These are phyloP conservation scores for Drosophila novamexicana DNA, from an alignment of 1,140 invertebrate genomes.

Conservation along the genomic window DNA sequence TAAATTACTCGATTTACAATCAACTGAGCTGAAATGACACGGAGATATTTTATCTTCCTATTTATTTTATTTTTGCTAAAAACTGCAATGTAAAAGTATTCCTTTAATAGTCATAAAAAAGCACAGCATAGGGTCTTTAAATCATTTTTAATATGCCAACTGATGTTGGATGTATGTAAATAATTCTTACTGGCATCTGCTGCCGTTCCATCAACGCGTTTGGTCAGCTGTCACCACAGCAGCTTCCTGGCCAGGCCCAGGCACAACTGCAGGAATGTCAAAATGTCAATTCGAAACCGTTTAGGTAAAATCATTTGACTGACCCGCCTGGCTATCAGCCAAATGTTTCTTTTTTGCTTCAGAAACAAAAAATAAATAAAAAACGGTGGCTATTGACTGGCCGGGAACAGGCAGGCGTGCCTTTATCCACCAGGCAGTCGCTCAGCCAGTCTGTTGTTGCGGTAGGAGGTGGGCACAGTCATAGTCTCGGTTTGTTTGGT, in stretches of 20 bases:
- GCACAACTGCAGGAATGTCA: constrained; percentile 68
- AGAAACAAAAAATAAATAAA: constrained; percentile 18
- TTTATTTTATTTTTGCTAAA: too few species aligned
- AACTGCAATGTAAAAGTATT: too few species aligned
- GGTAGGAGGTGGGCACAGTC: constrained; percentile 8
- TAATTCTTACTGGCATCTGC: constrained; percentile 39
- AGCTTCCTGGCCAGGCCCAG: constrained; percentile 53
- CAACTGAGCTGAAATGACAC: too few species aligned
- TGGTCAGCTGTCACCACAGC: constrained; percentile 70
- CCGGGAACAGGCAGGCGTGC: constrained; percentile 13
- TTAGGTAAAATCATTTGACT: constrained; percentile 59
- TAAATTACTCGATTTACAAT: too few species aligned
- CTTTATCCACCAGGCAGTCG: constrained; percentile 4
- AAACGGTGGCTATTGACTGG: constrained; percentile 61
- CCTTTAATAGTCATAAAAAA: not conserved
- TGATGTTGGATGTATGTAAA: constrained; percentile 32
- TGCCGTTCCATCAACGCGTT: constrained; percentile 57
- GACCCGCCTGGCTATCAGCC: constrained; percentile 18
- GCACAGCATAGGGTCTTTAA: constrained; percentile 1
- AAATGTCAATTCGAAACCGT: constrained; percentile 80
- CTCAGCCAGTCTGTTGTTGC: constrained; percentile 22
- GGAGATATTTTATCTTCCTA: too few species aligned
- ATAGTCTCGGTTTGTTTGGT: constrained; percentile 56
- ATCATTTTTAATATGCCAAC: constrained; percentile 40
- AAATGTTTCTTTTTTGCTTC: constrained; percentile 56